These are phyloP conservation scores for Ischnus inquisitorius DNA, from an alignment of 2,888 invertebrate species.

Conservation along the genomic window DNA sequence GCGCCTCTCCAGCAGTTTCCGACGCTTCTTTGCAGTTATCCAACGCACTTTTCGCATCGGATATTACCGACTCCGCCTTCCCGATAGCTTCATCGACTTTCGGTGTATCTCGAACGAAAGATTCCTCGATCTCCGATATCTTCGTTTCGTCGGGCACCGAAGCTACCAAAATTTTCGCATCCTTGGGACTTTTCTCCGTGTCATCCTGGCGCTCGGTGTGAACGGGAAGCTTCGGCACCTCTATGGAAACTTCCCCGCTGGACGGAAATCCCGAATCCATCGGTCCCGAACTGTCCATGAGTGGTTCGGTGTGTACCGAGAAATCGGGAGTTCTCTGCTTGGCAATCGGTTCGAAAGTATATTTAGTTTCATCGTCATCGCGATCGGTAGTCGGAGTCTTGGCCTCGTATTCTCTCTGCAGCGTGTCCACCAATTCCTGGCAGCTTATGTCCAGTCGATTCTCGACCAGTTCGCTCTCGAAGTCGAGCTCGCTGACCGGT, in stretches of 20 bases:
- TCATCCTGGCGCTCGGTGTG: slow-evolving; percentile 37
- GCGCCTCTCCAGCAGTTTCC: slow-evolving; percentile 12
- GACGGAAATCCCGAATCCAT: background rate
- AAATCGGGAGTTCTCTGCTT: slow-evolving; percentile 44
- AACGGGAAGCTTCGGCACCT: slow-evolving; percentile 35
- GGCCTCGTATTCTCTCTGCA: slow-evolving; percentile 81
- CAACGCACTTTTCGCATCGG: background rate
- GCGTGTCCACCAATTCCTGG: slow-evolving; percentile 82
- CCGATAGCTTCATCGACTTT: background rate
- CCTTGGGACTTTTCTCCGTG: background rate
- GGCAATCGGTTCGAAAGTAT: slow-evolving; percentile 69
- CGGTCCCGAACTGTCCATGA: slow-evolving; percentile 13
- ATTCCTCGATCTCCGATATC: slow-evolving; percentile 11
- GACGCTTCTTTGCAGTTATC: slow-evolving; percentile 5
- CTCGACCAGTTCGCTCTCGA: slow-evolving; percentile 82
- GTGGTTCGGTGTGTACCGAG: slow-evolving; percentile 32
- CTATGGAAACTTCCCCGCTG: slow-evolving; percentile 42
- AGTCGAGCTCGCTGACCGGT: slow-evolving; percentile 79
- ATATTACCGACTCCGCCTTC: background rate
- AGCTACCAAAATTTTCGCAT: background rate
- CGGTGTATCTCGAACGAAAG: background rate
- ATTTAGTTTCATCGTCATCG: slow-evolving; percentile 69
- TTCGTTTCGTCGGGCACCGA: background rate
- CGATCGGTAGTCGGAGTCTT: slow-evolving; percentile 81
- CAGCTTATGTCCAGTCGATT: slow-evolving; percentile 82